Base-by-base conservation (phyloP, 2,888 invertebrate genomes). In the Celastrina argiolus region DNA sequence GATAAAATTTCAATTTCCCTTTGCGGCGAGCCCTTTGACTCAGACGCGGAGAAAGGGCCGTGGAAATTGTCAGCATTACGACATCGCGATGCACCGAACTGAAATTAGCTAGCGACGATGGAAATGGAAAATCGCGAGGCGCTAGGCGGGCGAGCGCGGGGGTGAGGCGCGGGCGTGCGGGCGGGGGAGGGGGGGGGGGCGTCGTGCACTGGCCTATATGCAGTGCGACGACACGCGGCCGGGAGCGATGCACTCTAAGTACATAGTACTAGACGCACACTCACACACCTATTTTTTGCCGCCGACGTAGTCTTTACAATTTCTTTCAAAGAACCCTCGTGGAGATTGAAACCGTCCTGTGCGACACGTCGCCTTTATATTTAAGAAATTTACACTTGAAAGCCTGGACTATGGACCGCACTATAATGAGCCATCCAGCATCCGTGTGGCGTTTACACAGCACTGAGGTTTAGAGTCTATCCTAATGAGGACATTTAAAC, bases 181-280 rank as follows among this genome's bases (percentile, higher is more conserved):
- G n/a, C n/a, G n/a, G n/a, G n/a, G 73, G 69, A 71, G 71, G 69
- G 74, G 74, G 71, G 69, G 75, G 76, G 79, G 80, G 78, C 88
- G 85, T 88, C 90, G 90, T 90, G 90, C 90, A 90, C 84, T 90
- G 90, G 87, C 90, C 90, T 90, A 91, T 90, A 91, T 91, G 90
- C 90, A 88, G 90, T 91, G 83, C 91, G 91, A 89, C 90, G 91
- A 91, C 90, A 82, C 89, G 85, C 81, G 85, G 87, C 83, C 87
- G 90, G 90, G 91, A 90, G 89, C 91, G 90, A 88, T 91, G 90
- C 90, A 90, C 91, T 90, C 83, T 78, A 79, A 86, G 83, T 86
- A 88, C 88, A 83, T 83, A 86, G 85, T 81, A 87, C 87, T 85
- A 81, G 77, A 87, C 87, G 82, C 88, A 89, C 86, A 89, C 88